These are phyloP conservation scores for Teleopsis dalmanni DNA, from an alignment of 1,140 invertebrate genomes.

Conservation along the genomic window DNA sequence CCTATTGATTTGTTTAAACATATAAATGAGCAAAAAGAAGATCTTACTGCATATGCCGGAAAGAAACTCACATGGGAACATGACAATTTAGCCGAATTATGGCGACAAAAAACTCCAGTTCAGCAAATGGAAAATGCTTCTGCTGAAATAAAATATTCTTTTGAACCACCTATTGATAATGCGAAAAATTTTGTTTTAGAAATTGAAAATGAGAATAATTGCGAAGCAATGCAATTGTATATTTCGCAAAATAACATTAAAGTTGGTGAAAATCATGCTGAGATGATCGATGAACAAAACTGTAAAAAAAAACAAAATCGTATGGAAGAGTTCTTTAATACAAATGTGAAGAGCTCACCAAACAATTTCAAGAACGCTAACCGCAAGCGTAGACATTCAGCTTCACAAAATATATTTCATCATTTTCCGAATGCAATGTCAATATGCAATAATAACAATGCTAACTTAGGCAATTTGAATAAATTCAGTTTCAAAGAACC, in stretches of 20 bases:
- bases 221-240: no score
- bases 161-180: no score
- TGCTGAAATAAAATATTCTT: no score
- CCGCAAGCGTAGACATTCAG: slow-evolving; percentile 22
- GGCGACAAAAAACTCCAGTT: slow-evolving; percentile 6
- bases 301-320: slow-evolving; percentile 7
- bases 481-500: slow-evolving; percentile 3
- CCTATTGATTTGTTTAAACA: neutral
- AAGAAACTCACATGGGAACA: slow-evolving; percentile 13
- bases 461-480: slow-evolving; percentile 11
- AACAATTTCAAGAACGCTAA: slow-evolving; percentile 8
- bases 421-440: neutral
- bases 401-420: slow-evolving; percentile 19
- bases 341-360: no score
- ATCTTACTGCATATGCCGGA: neutral
- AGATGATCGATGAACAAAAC: neutral
- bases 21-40: neutral
- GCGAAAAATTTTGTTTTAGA: no score
- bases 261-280: neutral
- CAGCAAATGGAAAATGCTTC: no score
- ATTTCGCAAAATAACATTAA: neutral
- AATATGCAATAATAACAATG: slow-evolving; percentile 11
- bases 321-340: no score
- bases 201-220: neutral
- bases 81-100: slow-evolving; percentile 19